phyloP scores from a whole-genome alignment of 2,888 invertebrate genomes.

The Phlogophora meticulosa region DNA sequence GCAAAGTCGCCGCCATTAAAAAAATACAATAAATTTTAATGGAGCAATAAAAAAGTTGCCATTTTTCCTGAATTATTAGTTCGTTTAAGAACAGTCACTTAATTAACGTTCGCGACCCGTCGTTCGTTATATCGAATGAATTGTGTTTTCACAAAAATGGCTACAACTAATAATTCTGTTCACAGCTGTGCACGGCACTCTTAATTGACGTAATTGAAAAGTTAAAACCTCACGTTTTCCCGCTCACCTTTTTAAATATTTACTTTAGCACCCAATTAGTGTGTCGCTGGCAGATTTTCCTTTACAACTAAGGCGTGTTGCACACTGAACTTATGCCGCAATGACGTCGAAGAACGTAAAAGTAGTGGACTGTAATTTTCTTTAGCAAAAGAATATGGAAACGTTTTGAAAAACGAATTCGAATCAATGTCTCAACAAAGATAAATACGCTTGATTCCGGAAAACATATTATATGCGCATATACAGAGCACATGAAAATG shows the following conservation, averaged over 20 bases:
- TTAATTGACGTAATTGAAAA: conserved; percentile 89
- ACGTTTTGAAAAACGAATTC: not conserved
- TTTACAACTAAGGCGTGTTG: conserved; percentile 68
- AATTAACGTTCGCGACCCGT: conserved; percentile 51
- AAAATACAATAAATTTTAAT: conserved; percentile 29
- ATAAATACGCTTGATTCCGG: conserved; percentile 1
- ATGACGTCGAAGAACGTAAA: not conserved
- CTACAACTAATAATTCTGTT: conserved; percentile 70
- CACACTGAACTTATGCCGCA: conserved; percentile 43
- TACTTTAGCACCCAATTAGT: conserved; percentile 89
- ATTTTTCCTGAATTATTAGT: conserved; percentile 52
- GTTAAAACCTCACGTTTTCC: conserved; percentile 83
- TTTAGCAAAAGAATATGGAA: not conserved
- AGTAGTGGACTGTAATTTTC: not conserved
- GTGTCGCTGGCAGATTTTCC: conserved; percentile 78
- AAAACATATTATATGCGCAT: conserved; percentile 15
- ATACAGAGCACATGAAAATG: conserved; percentile 19
- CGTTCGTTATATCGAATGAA: conserved; percentile 60
- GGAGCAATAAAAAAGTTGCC: conserved; percentile 41
- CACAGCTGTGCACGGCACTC: conserved; percentile 76
- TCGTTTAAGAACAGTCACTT: conserved; percentile 43
- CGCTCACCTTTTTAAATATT: conserved; percentile 88
- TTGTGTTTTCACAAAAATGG: conserved; percentile 66
- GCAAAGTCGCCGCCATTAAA: conserved; percentile 16
- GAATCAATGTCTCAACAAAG: conserved; percentile 3